These are phyloP conservation scores for Papilio polytes DNA, from an alignment of 1,140 invertebrate species.

Conservation along the genomic window DNA sequence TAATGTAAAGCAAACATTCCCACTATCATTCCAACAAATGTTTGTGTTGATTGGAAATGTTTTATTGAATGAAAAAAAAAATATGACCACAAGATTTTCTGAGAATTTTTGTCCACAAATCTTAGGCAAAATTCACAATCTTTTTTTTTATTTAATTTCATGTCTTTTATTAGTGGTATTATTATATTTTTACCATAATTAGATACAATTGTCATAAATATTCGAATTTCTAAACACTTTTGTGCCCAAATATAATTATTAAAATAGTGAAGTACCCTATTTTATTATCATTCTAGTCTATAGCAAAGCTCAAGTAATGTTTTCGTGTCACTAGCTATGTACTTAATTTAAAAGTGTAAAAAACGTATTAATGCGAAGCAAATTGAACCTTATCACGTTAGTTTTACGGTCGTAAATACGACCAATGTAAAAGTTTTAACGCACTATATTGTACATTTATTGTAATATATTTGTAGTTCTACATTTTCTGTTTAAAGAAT, in stretches of 20 bases:
- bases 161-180: too few relatives aligned
- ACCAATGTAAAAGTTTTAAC: too few relatives aligned
- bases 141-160: too few relatives aligned
- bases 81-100: too few relatives aligned
- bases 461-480: background rate
- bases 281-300: slow-evolving; percentile 74
- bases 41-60: background rate
- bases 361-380: background rate
- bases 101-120: too few relatives aligned
- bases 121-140: too few relatives aligned
- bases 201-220: background rate
- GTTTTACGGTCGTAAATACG: slow-evolving; percentile 9
- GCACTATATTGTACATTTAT: background rate
- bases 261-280: slow-evolving; percentile 35
- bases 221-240: background rate
- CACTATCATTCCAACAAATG: background rate
- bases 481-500: background rate
- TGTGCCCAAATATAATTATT: background rate
- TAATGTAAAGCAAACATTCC: background rate
- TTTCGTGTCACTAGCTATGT: slow-evolving; percentile 50
- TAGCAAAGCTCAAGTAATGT: slow-evolving; percentile 71
- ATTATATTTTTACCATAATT: too few relatives aligned
- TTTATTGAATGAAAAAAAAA: too few relatives aligned
- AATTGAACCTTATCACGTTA: background rate
- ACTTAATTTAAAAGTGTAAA: slow-evolving; percentile 45